Evolutionary conservation across 2,888 invertebrate genomes (phyloP), one percentile per base, ranked within the genome.

Genomic region (Drosophila kambysellisi): DNA sequence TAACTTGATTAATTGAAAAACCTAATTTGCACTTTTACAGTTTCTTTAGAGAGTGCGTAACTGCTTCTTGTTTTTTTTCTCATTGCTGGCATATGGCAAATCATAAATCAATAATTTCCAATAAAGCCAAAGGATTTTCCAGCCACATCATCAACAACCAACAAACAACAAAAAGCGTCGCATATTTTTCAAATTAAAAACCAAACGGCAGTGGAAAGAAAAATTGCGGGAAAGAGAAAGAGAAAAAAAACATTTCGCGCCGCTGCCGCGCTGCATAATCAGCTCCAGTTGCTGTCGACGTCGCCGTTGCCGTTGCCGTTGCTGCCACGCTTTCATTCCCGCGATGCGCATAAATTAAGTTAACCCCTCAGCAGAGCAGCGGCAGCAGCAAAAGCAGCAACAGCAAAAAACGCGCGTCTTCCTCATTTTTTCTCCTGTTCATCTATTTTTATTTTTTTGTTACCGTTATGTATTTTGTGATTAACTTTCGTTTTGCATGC

Each of bases 121-220:
- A 75, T 79, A 68, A 73, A 74, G 63, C 72, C 69, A 79, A 88
- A 82, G 81, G 82, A 81, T 82, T 83, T 83, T 73, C 78, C 80
- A 76, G 63, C 74, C 56, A 67, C 76, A 68, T 63, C 70, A 62
- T 61, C 71, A 59, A 58, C 53, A 67, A 32, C 60, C 73, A 65
- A 56, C 60, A 63, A 65, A 33, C 59, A 52, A 43, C 66, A 37
- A 37, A 51, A 61, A 67, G 67, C 70, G 64, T 74, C 89, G 88
- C 92, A 92, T 92, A 92, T 92, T 92, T 92, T 89, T 82, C 84
- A 88, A 90, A 92, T 92, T 92, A 92, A 89, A 89, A 88, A 74
- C 54, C 67, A 50, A 83, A 54, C 56, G 39, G 50, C 48, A 58
- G 50, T 41, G 46, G 43, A 76, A 74, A 56, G 52, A 56, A 37